phyloP scores from a whole-genome alignment of 2,888 invertebrate genomes.

The Eumerus sabulonum region DNA sequence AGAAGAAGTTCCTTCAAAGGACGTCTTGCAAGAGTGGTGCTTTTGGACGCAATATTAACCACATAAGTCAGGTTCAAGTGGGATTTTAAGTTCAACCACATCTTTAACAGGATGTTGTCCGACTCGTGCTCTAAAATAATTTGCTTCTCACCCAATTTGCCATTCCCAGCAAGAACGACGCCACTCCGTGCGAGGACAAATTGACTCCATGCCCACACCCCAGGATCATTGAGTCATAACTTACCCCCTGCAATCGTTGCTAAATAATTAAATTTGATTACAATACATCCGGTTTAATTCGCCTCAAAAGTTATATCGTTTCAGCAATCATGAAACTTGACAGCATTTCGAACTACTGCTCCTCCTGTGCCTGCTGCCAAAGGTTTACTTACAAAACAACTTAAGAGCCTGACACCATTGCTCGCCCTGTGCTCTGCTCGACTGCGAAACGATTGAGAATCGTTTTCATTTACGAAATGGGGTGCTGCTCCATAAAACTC shows the following conservation, averaged over 20 bases:
- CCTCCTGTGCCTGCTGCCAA: background rate
- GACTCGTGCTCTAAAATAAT: too few relatives aligned
- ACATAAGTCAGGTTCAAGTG: too few relatives aligned
- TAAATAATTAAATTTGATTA: constrained; percentile 52
- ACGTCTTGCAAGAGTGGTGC: too few relatives aligned
- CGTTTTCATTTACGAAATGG: constrained; percentile 64
- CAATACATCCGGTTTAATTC: constrained; percentile 51
- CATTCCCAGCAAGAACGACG: too few relatives aligned
- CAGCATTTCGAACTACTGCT: constrained; percentile 54
- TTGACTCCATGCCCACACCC: too few relatives aligned
- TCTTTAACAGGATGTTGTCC: too few relatives aligned
- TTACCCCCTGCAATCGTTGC: background rate
- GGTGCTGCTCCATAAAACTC: constrained; percentile 65
- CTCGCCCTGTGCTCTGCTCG: background rate
- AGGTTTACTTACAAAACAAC: constrained; percentile 51
- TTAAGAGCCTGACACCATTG: constrained; percentile 26
- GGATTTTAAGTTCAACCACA: too few relatives aligned
- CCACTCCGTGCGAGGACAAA: too few relatives aligned
- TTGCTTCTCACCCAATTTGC: too few relatives aligned
- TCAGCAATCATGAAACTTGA: constrained; percentile 50
- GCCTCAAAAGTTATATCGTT: constrained; percentile 52
- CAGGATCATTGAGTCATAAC: too few relatives aligned
- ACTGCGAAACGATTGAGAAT: background rate
- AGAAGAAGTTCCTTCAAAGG: too few relatives aligned
- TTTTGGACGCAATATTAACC: too few relatives aligned